These are phyloP conservation scores for Drosophila peninsularis DNA, from an alignment of 2,888 invertebrate genomes.

Conservation along the genomic window DNA sequence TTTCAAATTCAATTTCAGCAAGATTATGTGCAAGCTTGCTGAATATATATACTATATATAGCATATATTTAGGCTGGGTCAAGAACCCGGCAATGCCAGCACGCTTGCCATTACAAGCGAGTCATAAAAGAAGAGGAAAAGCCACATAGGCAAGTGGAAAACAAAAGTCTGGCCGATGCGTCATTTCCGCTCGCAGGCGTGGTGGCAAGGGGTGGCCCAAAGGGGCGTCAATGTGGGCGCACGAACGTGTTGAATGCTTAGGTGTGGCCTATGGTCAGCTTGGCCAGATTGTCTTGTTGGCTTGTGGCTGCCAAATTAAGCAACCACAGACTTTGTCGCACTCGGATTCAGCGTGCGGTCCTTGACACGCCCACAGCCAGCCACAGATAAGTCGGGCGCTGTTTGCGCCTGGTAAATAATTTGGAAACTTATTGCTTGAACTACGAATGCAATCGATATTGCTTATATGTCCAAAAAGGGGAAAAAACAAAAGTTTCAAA, in stretches of 20 bases:
- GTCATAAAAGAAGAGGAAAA: constrained; percentile 26
- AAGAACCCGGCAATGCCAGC: constrained; percentile 28
- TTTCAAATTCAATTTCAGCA: constrained; percentile 2
- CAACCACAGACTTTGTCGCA: constrained; percentile 20
- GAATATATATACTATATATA: neutral
- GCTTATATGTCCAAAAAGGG: constrained; percentile 3
- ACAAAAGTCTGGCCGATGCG: constrained; percentile 57
- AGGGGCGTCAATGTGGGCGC: constrained; percentile 5
- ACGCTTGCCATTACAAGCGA: constrained; percentile 6
- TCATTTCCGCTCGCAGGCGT: constrained; percentile 52
- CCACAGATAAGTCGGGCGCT: constrained; percentile 23
- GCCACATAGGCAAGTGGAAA: constrained; percentile 8
- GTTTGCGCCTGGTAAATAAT: constrained; percentile 45
- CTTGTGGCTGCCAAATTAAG: constrained; percentile 32
- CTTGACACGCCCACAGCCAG: neutral
- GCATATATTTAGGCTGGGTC: constrained; percentile 41
- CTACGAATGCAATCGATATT: constrained; percentile 52
- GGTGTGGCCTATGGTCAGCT: constrained; percentile 14
- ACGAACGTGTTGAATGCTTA: constrained; percentile 54
- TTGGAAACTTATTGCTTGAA: constrained; percentile 53
- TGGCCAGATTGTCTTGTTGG: constrained; percentile 10
- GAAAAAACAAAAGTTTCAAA: constrained; percentile 33
- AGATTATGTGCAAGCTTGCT: neutral
- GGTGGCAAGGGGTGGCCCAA: neutral
- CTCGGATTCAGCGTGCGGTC: constrained; percentile 7